Conservation (phyloP, 2,113 vertebrate genomes). For the Lagopus leucura region DNA sequence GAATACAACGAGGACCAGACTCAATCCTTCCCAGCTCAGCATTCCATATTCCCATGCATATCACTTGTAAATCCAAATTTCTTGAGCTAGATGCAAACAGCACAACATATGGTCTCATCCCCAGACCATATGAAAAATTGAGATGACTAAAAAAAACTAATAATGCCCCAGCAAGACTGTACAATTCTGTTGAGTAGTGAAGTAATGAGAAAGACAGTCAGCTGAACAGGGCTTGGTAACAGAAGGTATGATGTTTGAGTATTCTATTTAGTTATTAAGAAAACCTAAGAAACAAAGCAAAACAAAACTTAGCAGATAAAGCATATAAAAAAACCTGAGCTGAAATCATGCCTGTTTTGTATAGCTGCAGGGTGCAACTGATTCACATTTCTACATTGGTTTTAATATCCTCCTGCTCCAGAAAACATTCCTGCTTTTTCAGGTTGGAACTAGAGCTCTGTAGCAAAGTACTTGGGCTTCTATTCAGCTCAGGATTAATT, state of each 20-base stretch:
- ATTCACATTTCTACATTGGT: not conserved
- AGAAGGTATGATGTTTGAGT: not conserved
- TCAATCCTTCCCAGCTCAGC: not conserved
- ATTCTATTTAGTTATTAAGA: not conserved
- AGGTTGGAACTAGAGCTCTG: not conserved
- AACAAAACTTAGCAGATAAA: constrained; percentile 8
- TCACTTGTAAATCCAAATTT: not conserved
- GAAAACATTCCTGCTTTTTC: not conserved
- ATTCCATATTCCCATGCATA: not conserved
- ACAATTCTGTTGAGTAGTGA: not conserved
- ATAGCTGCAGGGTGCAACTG: not conserved
- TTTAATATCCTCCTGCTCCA: not conserved
- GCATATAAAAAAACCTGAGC: not conserved
- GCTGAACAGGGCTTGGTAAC: not conserved
- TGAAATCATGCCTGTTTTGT: not conserved
- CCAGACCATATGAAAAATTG: not conserved
- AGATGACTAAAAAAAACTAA: not conserved
- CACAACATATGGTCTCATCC: not conserved
- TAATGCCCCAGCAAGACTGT: not conserved
- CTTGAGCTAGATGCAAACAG: not conserved
- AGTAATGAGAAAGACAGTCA: not conserved
- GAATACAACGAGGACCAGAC: not conserved
- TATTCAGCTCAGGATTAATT: not conserved
- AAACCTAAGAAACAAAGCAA: not conserved
- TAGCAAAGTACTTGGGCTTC: constrained; percentile 13